A percentile compares a stretch with the other conserved stretches of the same genome.
Evolutionary conservation across 1,140 invertebrate species (phyloP).

Genomic region (Oedothorax gibbosus): DNA sequence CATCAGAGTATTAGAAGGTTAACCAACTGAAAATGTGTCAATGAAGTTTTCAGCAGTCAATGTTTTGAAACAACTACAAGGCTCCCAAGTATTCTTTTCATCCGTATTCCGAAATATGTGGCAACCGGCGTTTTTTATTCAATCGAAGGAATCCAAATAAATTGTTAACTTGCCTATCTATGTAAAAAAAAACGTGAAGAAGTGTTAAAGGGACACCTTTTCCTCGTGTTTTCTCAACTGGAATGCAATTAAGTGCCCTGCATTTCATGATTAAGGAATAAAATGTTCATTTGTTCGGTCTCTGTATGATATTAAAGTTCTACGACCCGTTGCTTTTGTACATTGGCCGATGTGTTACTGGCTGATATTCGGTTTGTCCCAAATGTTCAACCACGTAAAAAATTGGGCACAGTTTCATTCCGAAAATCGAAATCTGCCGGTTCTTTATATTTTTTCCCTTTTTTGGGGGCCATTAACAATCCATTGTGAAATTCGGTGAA

Average conservation of each 20-base stretch:
- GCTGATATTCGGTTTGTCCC: conserved; percentile 17
- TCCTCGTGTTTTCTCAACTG: no score
- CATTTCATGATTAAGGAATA: conserved; percentile 38
- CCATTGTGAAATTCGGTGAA: not conserved
- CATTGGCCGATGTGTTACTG: conserved; percentile 15
- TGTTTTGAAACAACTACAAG: no score
- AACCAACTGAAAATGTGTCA: no score
- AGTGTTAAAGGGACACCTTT: not conserved
- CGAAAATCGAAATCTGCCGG: conserved; percentile 34
- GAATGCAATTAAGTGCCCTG: no score
- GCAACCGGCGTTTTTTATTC: not conserved
- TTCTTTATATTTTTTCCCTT: not conserved
- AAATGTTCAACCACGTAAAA: conserved; percentile 39
- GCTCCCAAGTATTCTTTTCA: not conserved
- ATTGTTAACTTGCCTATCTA: conserved; percentile 3
- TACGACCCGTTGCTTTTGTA: conserved; percentile 40
- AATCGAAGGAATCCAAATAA: not conserved
- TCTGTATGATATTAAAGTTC: not conserved
- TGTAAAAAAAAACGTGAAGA: not conserved
- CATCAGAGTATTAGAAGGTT: no score
- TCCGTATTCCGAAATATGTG: not conserved
- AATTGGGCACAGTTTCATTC: conserved; percentile 43
- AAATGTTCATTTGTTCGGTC: not conserved
- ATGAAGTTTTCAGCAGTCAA: no score
- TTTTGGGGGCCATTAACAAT: conserved; percentile 36